phyloP scores from a whole-genome alignment of 2,888 invertebrate species.

The Thera britannica region DNA sequence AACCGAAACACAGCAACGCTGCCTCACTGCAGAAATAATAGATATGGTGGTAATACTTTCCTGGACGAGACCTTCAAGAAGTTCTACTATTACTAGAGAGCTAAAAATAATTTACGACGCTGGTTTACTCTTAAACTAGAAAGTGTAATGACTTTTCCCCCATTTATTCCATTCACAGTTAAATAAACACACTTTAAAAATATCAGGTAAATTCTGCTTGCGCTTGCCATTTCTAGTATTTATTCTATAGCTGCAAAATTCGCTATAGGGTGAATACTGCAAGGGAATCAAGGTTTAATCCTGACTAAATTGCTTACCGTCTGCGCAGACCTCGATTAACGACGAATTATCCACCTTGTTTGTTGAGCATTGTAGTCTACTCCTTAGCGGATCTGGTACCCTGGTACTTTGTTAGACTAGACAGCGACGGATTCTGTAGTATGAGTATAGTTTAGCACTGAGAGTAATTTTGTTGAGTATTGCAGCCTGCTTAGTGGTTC shows the following conservation, averaged over 20 bases:
- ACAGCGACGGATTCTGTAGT: slow-evolving; percentile 20
- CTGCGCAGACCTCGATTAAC: slow-evolving; percentile 60
- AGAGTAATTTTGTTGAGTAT: not conserved
- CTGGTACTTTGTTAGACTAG: slow-evolving; percentile 29
- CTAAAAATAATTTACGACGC: too few relatives aligned
- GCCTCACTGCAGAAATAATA: too few relatives aligned
- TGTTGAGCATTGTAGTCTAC: slow-evolving; percentile 39
- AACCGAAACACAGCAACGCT: too few relatives aligned
- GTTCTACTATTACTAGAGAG: too few relatives aligned
- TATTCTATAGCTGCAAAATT: slow-evolving; percentile 8
- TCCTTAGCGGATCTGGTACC: slow-evolving; percentile 22
- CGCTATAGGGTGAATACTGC: slow-evolving; percentile 51
- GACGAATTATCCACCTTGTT: slow-evolving; percentile 56
- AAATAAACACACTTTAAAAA: too few relatives aligned
- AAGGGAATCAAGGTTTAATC: slow-evolving; percentile 63
- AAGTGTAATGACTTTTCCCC: too few relatives aligned
- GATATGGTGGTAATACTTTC: too few relatives aligned
- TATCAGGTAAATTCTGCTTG: not conserved
- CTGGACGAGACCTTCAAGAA: too few relatives aligned
- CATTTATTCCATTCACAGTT: too few relatives aligned
- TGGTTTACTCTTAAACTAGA: too few relatives aligned
- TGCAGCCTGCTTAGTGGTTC: not conserved
- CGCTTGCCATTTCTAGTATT: slow-evolving; percentile 21
- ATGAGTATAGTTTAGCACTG: not conserved
- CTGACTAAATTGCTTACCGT: slow-evolving; percentile 64